These are phyloP conservation scores for Scalopus aquaticus DNA, from an alignment of 2,113 vertebrate species.

Conservation along the genomic window DNA sequence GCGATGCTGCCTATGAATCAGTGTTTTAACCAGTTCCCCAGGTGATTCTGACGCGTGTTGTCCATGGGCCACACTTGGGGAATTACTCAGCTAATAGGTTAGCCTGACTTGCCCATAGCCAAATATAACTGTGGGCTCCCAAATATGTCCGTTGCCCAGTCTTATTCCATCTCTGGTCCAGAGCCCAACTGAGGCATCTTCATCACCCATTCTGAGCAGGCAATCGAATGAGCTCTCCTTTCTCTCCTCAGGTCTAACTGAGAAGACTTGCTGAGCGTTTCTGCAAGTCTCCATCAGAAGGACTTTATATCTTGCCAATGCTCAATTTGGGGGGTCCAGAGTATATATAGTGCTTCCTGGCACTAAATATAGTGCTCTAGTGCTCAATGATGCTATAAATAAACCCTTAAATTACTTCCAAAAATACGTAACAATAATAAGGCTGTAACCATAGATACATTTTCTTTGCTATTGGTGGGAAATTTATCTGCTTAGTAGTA, in stretches of 20 bases:
- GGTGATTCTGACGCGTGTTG: not conserved
- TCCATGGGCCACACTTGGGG: not conserved
- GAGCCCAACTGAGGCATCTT: not conserved
- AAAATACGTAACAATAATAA: not conserved
- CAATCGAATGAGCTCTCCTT: no score
- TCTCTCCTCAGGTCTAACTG: not conserved
- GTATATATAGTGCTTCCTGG: slow-evolving; percentile 50
- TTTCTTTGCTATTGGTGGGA: not conserved
- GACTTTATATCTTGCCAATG: slow-evolving; percentile 54
- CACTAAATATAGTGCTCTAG: not conserved
- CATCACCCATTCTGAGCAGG: not conserved
- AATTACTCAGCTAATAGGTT: not conserved
- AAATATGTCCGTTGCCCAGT: not conserved
- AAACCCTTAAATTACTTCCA: not conserved
- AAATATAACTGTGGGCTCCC: not conserved
- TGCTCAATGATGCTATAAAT: not conserved
- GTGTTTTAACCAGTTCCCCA: not conserved
- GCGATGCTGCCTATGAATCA: not conserved
- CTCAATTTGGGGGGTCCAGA: slow-evolving; percentile 31
- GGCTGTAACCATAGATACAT: not conserved
- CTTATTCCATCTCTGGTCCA: not conserved
- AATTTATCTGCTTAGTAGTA: not conserved
- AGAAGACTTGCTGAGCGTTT: slow-evolving; percentile 52
- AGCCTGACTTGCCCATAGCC: not conserved
- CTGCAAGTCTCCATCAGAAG: not conserved